These are phyloP conservation scores for Andrena fulva DNA, from an alignment of 2,888 invertebrate genomes.

Conservation along the genomic window DNA sequence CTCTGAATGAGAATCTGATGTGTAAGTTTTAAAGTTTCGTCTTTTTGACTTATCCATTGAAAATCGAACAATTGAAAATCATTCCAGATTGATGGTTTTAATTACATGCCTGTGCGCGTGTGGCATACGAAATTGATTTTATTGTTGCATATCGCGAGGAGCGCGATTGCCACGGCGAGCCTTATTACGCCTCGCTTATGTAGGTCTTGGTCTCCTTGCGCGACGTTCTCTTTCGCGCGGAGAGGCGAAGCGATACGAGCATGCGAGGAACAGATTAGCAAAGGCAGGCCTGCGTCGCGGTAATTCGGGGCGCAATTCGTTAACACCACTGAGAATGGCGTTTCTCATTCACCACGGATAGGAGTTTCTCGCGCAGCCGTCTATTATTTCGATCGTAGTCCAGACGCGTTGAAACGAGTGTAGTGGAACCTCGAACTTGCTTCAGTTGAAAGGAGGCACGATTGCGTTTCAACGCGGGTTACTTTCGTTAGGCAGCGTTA, in stretches of 20 bases:
- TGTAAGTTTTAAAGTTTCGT: too few relatives aligned
- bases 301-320: conserved; percentile 46
- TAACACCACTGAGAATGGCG: conserved; percentile 29
- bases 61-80: conserved; percentile 26
- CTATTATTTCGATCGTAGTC: not conserved
- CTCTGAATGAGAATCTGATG: too few relatives aligned
- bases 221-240: conserved; percentile 54
- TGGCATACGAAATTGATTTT: conserved; percentile 37
- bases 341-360: conserved; percentile 13
- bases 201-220: conserved; percentile 57
- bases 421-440: too few relatives aligned
- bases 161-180: conserved; percentile 36
- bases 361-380: conserved; percentile 4
- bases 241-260: conserved; percentile 29
- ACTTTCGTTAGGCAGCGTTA: too few relatives aligned
- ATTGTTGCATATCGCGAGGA: conserved; percentile 24
- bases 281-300: conserved; percentile 31
- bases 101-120: conserved; percentile 9
- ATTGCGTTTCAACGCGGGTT: too few relatives aligned
- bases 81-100: conserved; percentile 28
- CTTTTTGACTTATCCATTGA: too few relatives aligned
- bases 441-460: too few relatives aligned
- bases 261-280: conserved; percentile 58
- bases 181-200: conserved; percentile 42
- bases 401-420: not conserved